Conservation (phyloP, 1,140 invertebrate species). For the Eufriesea mexicana region DNA sequence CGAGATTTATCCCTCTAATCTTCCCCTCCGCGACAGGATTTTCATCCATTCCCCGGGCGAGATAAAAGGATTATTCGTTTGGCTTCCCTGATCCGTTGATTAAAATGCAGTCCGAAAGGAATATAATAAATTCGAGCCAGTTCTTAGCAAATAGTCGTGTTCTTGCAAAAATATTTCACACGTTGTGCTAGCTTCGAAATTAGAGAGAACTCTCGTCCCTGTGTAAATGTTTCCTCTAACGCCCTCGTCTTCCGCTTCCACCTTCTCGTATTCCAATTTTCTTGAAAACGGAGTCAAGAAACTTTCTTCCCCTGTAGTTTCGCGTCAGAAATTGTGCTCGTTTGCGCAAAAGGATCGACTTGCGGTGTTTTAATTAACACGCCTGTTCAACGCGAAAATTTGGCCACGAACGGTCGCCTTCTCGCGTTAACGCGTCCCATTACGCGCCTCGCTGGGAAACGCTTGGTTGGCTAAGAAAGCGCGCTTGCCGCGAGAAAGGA, state of each 20-base stretch:
- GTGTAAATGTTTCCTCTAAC: not conserved
- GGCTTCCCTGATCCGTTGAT: not conserved
- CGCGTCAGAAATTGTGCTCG: not conserved
- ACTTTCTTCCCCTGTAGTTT: not conserved
- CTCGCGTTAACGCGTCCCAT: not conserved
- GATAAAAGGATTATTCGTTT: constrained; percentile 2
- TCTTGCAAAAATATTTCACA: not conserved
- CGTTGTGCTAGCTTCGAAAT: not conserved
- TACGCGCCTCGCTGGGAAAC: no score
- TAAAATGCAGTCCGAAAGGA: not conserved
- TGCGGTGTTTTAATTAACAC: constrained; percentile 17
- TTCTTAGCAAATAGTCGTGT: no score
- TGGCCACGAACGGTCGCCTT: not conserved
- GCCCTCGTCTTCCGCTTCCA: no score
- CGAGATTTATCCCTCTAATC: not conserved
- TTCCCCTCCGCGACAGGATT: not conserved
- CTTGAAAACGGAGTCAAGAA: not conserved
- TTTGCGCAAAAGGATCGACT: not conserved
- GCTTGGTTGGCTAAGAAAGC: not conserved
- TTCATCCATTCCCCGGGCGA: not conserved
- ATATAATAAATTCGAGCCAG: no score
- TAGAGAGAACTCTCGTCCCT: not conserved
- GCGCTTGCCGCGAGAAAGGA: not conserved
- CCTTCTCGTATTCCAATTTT: not conserved
- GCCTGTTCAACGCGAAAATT: not conserved